Base-by-base conservation (phyloP, 2,888 invertebrate species). In the Graphium colonna region DNA sequence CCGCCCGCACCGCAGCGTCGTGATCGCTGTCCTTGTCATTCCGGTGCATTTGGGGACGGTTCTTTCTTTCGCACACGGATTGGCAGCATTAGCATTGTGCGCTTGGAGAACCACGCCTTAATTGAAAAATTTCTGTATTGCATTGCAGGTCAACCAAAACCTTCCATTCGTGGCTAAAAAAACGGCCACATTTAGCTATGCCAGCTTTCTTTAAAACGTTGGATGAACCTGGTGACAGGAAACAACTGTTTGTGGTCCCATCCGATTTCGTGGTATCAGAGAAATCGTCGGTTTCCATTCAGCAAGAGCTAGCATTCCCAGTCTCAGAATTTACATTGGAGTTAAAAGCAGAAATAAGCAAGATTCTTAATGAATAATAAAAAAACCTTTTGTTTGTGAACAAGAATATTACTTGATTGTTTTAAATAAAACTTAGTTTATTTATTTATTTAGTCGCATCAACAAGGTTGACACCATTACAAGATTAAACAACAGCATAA, bases 301-400 rank as follows among this genome's bases (percentile, higher is more conserved):
- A 58, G 0, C 77, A 80, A 43, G 84, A 84, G 2, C 57, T 89
- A 4, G 78, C 82, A 0, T 62, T 89, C 1, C 89, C 88, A 0
- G 77, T 87, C 0, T 89, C 88, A 0, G 77, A 86, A 58, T 81
- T 85, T 58, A 71, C 78, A 0, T 54, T 89, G 1, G 87, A 87
- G 58, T 60, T 89, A 1, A 87, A 86, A 53, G 81, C 79, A 60
- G 86, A 86, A 0, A 70, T 89, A 5, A 84, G 84, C 57, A 80
- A 70, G 67, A 71, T 88, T 7, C 67, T 88, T 67, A 81, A 83
- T 57, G 65, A 77, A 31, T 75, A 68, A 40, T n/a, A n/a, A n/a
- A n/a, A n/a, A n/a, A n/a, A n/a, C n/a, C n/a, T n/a, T n/a, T n/a
- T n/a, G n/a, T n/a, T n/a, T n/a, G n/a, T n/a, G n/a, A n/a, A n/a